Percentiles rank a stretch among this genome's conserved stretches.
Conservation (phyloP, 2,797 vertebrate species). For the Cyclura pinguis region DNA sequence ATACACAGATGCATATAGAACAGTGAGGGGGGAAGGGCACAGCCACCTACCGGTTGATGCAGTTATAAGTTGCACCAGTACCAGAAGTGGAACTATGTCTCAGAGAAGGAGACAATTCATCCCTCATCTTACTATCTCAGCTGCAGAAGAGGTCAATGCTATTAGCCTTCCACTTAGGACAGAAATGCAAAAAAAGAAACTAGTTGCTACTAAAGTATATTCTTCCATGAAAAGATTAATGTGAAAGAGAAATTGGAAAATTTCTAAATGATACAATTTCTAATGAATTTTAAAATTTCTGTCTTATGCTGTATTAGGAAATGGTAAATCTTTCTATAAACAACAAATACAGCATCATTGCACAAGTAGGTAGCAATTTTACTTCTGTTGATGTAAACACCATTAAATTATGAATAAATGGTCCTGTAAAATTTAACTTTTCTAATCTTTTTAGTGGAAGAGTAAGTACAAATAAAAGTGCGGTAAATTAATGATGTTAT, state of each 20-base stretch:
- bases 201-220: background rate
- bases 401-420: slow-evolving; percentile 7
- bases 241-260: background rate
- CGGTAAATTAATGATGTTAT: background rate
- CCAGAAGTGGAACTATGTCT: background rate
- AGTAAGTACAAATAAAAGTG: background rate
- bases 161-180: background rate
- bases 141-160: background rate
- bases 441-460: background rate
- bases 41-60: too few species aligned
- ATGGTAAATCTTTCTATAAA: background rate
- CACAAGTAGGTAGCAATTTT: background rate
- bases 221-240: background rate
- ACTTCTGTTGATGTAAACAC: background rate
- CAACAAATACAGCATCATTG: background rate
- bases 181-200: too few species aligned
- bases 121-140: background rate
- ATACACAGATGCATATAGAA: too few species aligned
- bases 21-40: too few species aligned
- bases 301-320: background rate
- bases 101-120: background rate
- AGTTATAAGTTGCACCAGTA: too few species aligned
- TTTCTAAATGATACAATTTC: too few species aligned
- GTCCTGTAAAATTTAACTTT: background rate
- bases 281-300: background rate